Evolutionary conservation across 2,113 vertebrate genomes (phyloP), one percentile per base, ranked within the genome.

Genomic region (Chaetops frenatus): DNA sequence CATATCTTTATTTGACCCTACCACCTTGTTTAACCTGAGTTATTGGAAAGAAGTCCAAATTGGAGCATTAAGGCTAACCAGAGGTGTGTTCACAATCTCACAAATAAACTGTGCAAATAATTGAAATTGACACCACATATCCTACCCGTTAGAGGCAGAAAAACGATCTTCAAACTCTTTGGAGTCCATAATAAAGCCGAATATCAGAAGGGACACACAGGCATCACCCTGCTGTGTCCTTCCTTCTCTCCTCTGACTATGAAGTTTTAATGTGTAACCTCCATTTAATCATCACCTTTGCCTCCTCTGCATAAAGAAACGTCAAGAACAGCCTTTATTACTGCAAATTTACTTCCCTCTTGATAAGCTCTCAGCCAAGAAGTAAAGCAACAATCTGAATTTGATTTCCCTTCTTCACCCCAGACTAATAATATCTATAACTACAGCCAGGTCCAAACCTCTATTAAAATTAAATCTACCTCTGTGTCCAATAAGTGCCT

Each of bases 381-480:
- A 82, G 93, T 85, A 97, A 94, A 97, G 84, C 95, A 97, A 93
- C 94, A 92, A 65, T 78, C 89, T 2, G 0, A 92, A 72, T 93
- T 77, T 95, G 91, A 96, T 91, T 97, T 92, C 80, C 77, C 70
- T 94, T 93, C 88, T 90, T 84, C 80, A 92, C 62, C 33, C 72
- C 81, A 81, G 84, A 92, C 91, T 95, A 96, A 97, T 81, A 93
- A 87, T 67, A 58, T n/a, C 84, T 64, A 62, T 91, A 95, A 95
- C 92, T 91, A 86, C 65, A 92, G 92, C 69, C 89, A 94, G 81
- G 84, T 86, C 92, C 76, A 96, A 90, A 95, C 72, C 89, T 94
- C 84, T 79, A 62, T 89, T 95, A 92, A 96, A 96, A 96, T 96
- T 94, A 95, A 95, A 93, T 87, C 89, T 95, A 86, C 38, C 38